These are phyloP conservation scores for Nesometra sesokonis DNA, from an alignment of 35 echinoderm and acorn worm species.

Conservation along the genomic window DNA sequence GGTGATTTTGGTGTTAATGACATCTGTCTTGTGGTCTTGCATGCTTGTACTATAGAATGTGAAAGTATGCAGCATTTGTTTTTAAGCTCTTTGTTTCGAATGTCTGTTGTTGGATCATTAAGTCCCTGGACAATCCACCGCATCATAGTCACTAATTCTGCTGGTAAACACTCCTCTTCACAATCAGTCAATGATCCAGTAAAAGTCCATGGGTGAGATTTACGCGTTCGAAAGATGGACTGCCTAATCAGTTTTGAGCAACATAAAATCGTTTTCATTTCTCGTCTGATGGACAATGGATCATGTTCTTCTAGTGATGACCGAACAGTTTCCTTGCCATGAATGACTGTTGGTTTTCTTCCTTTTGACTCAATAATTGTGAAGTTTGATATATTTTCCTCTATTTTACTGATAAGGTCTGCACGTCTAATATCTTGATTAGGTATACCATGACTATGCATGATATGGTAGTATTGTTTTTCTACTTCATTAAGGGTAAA, in stretches of 20 bases:
- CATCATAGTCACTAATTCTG: background rate
- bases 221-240: background rate
- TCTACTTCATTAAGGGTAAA: slow-evolving; percentile 13
- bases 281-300: background rate
- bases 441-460: slow-evolving; percentile 4
- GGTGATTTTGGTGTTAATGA: background rate
- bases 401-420: too few relatives aligned
- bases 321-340: too few relatives aligned
- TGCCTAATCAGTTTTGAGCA: too few relatives aligned
- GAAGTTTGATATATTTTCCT: too few relatives aligned
- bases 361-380: too few relatives aligned
- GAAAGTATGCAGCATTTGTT: background rate
- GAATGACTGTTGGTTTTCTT: too few relatives aligned
- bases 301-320: too few relatives aligned
- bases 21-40: background rate
- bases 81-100: background rate
- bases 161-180: background rate
- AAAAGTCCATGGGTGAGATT: slow-evolving; percentile 1
- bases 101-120: background rate
- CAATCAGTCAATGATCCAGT: background rate
- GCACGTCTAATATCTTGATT: background rate
- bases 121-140: slow-evolving; percentile 3
- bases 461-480: background rate
- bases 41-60: background rate
- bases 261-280: background rate